Evolutionary conservation across 1,140 invertebrate genomes (phyloP), one percentile per base, ranked within the genome.

Genomic region (Drosophila bocqueti): DNA sequence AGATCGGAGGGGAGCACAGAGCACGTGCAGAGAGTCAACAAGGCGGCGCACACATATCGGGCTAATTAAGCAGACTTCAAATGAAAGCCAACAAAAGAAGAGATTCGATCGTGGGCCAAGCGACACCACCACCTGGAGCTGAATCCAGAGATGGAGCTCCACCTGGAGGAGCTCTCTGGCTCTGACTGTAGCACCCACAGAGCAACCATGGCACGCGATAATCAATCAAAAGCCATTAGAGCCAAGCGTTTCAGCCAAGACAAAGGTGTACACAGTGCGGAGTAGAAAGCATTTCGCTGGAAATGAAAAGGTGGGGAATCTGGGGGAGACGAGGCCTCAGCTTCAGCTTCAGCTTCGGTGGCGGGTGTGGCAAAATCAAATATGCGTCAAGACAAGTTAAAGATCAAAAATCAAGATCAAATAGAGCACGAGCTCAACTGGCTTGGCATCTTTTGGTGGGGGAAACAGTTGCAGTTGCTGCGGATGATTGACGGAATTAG

Each of bases 171-270:
- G 24, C 24, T 24, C 46, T 31, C 10, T 3, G 21, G 1, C 45
- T 29, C 4, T 7, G 45, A 3, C 18, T 50, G 68, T 31, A 60
- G 84, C 84, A 84, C 81, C 84, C 81, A 90, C 81, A 73, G 85
- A 58, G 50, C 68, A 61, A 24, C 81, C 77, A 64, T 90, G 85
- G 85, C 85, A 90, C 81, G 86, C 85, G 85, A 90, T 90, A 90
- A 90, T 90, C 85, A 90, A 90, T 90, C 85, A 90, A 90, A 90
- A 80, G 72, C 85, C 86, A 90, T 90, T 90, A 90, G 84, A 90
- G 86, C 77, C 83, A 90, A 90, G 79, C 79, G 71, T 79, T 76
- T 66, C 60, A 73, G 62, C 43, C 62, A 57, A 83, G 73, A 83
- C 76, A 71, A 76, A 69, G 75, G 64, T 79, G 75, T 78, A 74